phyloP scores from a whole-genome alignment of 2,888 invertebrate species.

The Cryptus armator region DNA sequence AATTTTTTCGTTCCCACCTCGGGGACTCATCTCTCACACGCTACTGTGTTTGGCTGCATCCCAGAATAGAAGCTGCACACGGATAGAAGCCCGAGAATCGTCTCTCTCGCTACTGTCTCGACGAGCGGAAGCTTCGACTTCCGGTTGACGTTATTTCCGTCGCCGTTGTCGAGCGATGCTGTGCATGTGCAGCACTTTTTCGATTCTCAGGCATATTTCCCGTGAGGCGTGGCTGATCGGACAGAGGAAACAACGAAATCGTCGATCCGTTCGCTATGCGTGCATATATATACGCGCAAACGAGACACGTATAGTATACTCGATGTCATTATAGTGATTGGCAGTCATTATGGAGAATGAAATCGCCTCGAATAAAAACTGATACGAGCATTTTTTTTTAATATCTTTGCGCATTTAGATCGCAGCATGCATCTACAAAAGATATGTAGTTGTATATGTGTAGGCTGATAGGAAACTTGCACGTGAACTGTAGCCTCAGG shows the following conservation, averaged over 20 bases:
- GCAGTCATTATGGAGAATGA: neutral
- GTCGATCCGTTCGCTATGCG: neutral
- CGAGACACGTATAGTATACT: neutral
- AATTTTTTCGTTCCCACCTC: conserved; percentile 14
- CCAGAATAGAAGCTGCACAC: conserved; percentile 68
- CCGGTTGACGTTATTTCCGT: conserved; percentile 70
- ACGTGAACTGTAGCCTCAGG: conserved; percentile 26
- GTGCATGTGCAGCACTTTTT: conserved; percentile 17
- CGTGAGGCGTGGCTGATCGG: neutral
- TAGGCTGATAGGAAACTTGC: conserved; percentile 29
- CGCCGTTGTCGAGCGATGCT: conserved; percentile 2
- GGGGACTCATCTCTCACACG: conserved; percentile 3
- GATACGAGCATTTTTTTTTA: neutral
- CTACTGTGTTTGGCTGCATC: conserved; percentile 42
- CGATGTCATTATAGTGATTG: neutral
- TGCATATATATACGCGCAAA: no score
- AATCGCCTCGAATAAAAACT: neutral
- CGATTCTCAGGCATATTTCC: conserved; percentile 25
- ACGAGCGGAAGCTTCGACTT: conserved; percentile 67
- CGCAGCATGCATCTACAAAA: neutral
- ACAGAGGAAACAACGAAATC: conserved; percentile 18
- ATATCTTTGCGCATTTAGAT: neutral
- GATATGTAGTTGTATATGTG: neutral
- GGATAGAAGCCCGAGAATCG: conserved; percentile 40
- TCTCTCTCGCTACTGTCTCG: conserved; percentile 60